Conservation (phyloP, 2,113 vertebrate genomes). For the Halichoeres trimaculatus region DNA sequence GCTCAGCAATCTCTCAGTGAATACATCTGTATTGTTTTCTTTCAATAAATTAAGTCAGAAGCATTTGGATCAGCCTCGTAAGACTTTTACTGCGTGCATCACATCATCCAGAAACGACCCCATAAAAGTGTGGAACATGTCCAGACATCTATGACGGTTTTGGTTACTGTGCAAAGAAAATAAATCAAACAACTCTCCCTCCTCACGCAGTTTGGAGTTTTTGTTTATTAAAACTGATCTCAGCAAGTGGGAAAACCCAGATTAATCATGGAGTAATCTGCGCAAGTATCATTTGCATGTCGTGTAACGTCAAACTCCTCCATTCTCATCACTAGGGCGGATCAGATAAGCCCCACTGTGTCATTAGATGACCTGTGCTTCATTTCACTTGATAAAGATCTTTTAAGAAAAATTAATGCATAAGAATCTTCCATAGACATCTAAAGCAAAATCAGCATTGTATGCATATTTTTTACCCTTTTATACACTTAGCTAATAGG, state of each 20-base stretch:
- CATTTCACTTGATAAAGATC: slow-evolving; percentile 43
- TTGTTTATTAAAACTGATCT: slow-evolving; percentile 54
- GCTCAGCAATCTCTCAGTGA: slow-evolving; percentile 5
- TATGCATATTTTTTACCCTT: slow-evolving; percentile 12
- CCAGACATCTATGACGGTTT: slow-evolving; percentile 38
- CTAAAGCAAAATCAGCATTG: slow-evolving; percentile 39
- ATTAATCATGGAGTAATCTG: slow-evolving; percentile 48
- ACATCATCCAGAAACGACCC: slow-evolving; percentile 35
- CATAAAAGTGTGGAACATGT: slow-evolving; percentile 29
- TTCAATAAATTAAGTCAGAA: slow-evolving; percentile 44
- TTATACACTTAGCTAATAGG: slow-evolving; percentile 50
- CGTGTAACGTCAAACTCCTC: slow-evolving; percentile 31
- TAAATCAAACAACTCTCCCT: slow-evolving; percentile 19
- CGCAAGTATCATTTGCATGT: slow-evolving; percentile 41
- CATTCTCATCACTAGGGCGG: slow-evolving; percentile 38
- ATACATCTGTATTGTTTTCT: slow-evolving; percentile 23
- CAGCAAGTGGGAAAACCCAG: slow-evolving; percentile 39
- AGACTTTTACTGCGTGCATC: slow-evolving; percentile 45
- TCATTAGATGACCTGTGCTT: slow-evolving; percentile 65
- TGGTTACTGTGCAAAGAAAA: slow-evolving; percentile 26
- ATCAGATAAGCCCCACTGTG: slow-evolving; percentile 58
- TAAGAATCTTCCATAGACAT: slow-evolving; percentile 56
- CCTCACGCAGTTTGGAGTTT: slow-evolving; percentile 36
- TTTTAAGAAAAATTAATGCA: slow-evolving; percentile 43
- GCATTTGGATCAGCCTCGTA: slow-evolving; percentile 36